Evolutionary conservation across 2,113 vertebrate genomes (phyloP), one percentile per base, ranked within the genome.

Genomic region (Sebastes fasciatus): DNA sequence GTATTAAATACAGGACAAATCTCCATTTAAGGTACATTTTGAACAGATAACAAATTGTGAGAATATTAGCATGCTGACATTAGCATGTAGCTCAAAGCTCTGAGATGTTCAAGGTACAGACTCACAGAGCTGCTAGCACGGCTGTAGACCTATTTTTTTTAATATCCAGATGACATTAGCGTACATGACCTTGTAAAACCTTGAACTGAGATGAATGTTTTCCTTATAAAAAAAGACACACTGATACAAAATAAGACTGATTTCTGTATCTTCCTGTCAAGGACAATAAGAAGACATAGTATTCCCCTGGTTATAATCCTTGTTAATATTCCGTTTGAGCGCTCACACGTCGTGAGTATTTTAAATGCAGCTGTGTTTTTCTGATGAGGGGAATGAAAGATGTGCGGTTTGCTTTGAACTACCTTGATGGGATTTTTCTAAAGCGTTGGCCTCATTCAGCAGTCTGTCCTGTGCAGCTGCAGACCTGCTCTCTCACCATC

Each of bases 381-480:
- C 23, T 65, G 52, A 51, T 42, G 46, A 40, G 54, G 46, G 48
- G 26, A 68, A 21, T 72, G 48, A 49, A 40, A 69, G 26, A 67
- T 0, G 16, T 11, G 6, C 5, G 19, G 45, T 16, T 49, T 68
- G 49, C 54, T 62, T 77, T 82, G 58, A 75, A 58, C 43, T 2
- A 2, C 13, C 11, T 5, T 75, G 49, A 70, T 48, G 16, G 0
- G n/a, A 7, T 6, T 21, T 46, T 6, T 34, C 16, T 17, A 62
- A 69, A 64, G 43, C 60, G 12, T 45, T 2, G 26, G 49, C 5
- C 70, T 55, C 26, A 49, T 79, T 80, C 46, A 78, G 42, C 26
- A 8, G 2, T 17, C 17, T 12, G 43, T 68, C 42, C 6, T 14
- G 16, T 68, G 40, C 70, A 83, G 65, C 75, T 85, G 73, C 64